Evolutionary conservation across 1,140 invertebrate genomes (phyloP).

Genomic region (Trichogramma pretiosum): DNA sequence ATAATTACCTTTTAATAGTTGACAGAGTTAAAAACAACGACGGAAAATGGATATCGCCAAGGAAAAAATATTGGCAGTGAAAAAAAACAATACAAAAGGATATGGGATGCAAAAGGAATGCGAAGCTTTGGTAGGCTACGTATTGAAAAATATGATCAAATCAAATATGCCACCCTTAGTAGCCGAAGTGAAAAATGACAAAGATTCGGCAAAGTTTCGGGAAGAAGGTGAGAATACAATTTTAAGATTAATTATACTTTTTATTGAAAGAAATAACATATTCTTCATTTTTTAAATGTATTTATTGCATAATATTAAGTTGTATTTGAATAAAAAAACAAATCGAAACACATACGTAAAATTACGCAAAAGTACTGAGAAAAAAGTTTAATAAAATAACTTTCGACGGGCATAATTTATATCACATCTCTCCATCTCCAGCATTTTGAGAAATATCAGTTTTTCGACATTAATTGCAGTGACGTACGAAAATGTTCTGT

Average conservation of each 20-base stretch:
- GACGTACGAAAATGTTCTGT: too few species aligned
- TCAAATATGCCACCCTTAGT: constrained; percentile 32
- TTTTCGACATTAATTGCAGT: too few species aligned
- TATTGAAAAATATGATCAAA: constrained; percentile 38
- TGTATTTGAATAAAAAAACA: too few species aligned
- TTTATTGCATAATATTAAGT: background rate
- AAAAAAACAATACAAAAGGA: constrained; percentile 29
- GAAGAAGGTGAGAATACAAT: constrained; percentile 35
- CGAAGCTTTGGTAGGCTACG: constrained; percentile 34
- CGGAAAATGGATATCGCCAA: constrained; percentile 36
- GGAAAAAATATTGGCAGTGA: constrained; percentile 34
- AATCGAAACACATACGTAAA: too few species aligned
- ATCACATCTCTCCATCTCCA: too few species aligned
- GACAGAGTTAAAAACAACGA: too few species aligned
- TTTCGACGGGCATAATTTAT: too few species aligned
- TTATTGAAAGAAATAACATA: too few species aligned
- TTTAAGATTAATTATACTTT: background rate
- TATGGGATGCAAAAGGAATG: constrained; percentile 40
- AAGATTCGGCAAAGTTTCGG: constrained; percentile 32
- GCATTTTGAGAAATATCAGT: too few species aligned
- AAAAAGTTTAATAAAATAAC: too few species aligned
- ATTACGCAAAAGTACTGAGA: too few species aligned
- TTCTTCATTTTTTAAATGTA: background rate
- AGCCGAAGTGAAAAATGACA: constrained; percentile 32
- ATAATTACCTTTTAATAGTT: too few species aligned